Base-by-base conservation (phyloP, 2,888 invertebrate genomes). In the Patella ulyssiponensis region DNA sequence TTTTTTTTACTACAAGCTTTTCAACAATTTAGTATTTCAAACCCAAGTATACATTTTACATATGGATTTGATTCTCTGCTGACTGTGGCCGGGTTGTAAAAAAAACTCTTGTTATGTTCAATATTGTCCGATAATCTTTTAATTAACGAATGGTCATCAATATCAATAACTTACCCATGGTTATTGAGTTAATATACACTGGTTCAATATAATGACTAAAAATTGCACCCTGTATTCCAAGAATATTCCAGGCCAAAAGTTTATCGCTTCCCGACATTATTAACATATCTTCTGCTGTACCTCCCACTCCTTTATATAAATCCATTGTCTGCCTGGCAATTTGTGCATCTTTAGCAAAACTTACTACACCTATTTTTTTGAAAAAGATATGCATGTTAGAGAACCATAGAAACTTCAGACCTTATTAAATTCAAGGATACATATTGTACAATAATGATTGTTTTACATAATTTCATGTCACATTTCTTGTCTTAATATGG, bases 251-350 rank as follows among this genome's bases (percentile, higher is more conserved):
- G 69, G 86, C 84, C 3, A 90, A 82, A 5, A 91, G 80, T 82
- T 91, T 91, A 77, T 91, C 91, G 79, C 89, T 89, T 73, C 87
- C 84, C 0, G 87, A 86, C 91, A 91, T 91, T 44, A 87, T 85
- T 53, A 80, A 79, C 20, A 87, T 74, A 71, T 85, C 83, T 44
- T 84, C 84, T 64, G 72, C 75, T 23, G 23, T 15, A 20, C 20
- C 64, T 23, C 23, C 64, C 9, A 76, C 73, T 2, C 80, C 82
- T 51, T 84, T 71, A 33, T 86, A 73, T 5, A 78, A 80, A 5
- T 74, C 79, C 33, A 86, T 69, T 0, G 76, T 79, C 78, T 86
- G 86, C 64, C 76, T 58, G 11, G 83, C 80, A 2, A 73, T 77
- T 72, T 86, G 84, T 20, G 83, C 78, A 54, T 85, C 85, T 56